Base-by-base conservation (phyloP, 2,797 vertebrate genomes). In the Karalla daura region DNA sequence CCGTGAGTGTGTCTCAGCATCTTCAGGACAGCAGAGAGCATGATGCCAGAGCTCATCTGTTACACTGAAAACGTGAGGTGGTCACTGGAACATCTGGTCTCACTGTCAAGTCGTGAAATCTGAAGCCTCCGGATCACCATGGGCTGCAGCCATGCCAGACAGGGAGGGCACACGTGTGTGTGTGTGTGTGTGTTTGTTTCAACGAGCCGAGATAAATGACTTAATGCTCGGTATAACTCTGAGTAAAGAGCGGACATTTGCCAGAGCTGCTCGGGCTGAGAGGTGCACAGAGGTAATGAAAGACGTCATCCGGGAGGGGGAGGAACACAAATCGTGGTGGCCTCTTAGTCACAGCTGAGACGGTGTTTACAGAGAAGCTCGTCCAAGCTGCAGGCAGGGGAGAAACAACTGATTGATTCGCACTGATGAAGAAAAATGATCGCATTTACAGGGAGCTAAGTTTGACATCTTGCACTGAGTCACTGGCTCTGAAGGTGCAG, bases 71-170 rank as follows among this genome's bases (percentile, higher is more conserved):
- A 66, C 2, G 47, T 17, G 47, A 69, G 63, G 25, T 37, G 28
- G 39, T 63, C 76, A 53, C 70, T 18, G 46, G 36, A 89, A 86
- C 88, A 91, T 90, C 86, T 87, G 86, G 73, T 81, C 84, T 53
- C 39, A 43, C 75, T 64, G 81, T 74, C 23, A n/a, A 65, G 56
- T 66, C 28, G 52, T 70, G 63, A 83, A 45, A 51, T 58, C 40
- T 46, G 15, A 68, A 64, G 56, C 63, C 49, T 27, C 45, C 2
- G 7, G 36, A 54, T 59, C 70, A 5, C 35, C 0, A 11, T 3
- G 1, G 52, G 39, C 53, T 45, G 17, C 2, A 12, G 36, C 33
- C 14, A 7, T 15, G 43, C 37, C 63, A 60, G 66, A 65, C 70
- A 49, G 43, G 10, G 54, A 70, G 41, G 40, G n/a, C 40, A n/a